Evolutionary conservation across 2,888 invertebrate species (phyloP).

Genomic region (Ichneumoninae sp.): DNA sequence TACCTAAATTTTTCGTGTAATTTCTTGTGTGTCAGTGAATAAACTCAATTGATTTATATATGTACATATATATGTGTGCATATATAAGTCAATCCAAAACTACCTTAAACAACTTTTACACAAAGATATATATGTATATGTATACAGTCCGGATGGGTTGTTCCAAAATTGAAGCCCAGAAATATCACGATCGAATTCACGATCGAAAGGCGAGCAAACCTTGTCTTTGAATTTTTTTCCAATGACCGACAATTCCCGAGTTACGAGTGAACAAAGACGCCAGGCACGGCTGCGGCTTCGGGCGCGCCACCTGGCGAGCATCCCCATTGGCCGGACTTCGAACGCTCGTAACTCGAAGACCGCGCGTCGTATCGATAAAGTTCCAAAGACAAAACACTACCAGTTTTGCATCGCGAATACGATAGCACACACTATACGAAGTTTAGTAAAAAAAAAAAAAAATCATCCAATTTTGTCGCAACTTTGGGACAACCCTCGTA

Average conservation of each 20-base stretch:
- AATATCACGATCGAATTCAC: not conserved
- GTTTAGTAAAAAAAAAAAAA: not conserved
- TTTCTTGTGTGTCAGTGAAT: conserved; percentile 44
- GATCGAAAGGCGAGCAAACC: not conserved
- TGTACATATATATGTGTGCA: conserved; percentile 40
- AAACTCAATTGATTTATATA: conserved; percentile 42
- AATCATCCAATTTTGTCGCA: not conserved
- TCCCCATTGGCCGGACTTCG: not conserved
- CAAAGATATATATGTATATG: conserved; percentile 37
- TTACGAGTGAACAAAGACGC: not conserved
- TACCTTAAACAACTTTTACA: conserved; percentile 62
- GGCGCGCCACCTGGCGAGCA: not conserved
- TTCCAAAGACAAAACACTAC: not conserved
- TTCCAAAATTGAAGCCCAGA: not conserved
- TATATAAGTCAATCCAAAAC: conserved; percentile 59
- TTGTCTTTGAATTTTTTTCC: not conserved
- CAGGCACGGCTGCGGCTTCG: not conserved
- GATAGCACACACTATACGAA: not conserved
- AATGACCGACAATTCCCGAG: not conserved
- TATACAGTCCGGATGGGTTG: not conserved
- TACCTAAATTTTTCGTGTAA: conserved; percentile 54
- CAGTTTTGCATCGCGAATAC: not conserved
- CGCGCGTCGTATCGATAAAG: not conserved
- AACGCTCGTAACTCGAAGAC: not conserved
- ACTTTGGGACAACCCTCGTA: not conserved